Base-by-base conservation (phyloP, 2,888 invertebrate genomes). In the Lycocerus yunnanus region DNA sequence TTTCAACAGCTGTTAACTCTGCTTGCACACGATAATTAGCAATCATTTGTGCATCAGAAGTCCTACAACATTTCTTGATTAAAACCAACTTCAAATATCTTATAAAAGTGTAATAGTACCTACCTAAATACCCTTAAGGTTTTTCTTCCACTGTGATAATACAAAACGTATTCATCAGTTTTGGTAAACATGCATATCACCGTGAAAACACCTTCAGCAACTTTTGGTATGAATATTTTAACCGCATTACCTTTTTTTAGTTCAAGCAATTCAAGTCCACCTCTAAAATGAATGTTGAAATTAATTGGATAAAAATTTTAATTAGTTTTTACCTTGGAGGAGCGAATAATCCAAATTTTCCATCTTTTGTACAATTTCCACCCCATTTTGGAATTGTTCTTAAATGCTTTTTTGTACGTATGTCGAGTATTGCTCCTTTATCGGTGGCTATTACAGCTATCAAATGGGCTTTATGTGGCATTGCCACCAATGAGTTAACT, bases 171-270 rank as follows among this genome's bases (percentile, higher is more conserved):
- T 82, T 96, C 94, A 81, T 98, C 97, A 2, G 94, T 96, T 78
- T 95, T 94, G 74, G 97, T 98, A 86, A 99, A 99, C 89, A 95
- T 92, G 75, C 97, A 96, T 78, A 97, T 96, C 15, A 98, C 97
- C 2, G 96, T 97, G 86, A 98, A 98, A 0, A 99, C 98, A 0
- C 99, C 99, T 86, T 99, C 98, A 0, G 98, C 98, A 0, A 98
- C 94, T 85, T 95, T 92, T 6, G 96, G 96, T 78, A 99, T 98
- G 78, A 97, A 94, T 0, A 95, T 97, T 85, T 94, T 94, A 0
- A 96, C 93, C 0, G 95, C 94, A 66, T 93, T 92, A 0, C 98
- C 98, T 82, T 95, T 93, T 84, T 96, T 96, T 77, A 99, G 88
- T 85, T 99, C 98, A 11, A 96, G 90, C 27, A 98, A 91, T 84